phyloP scores from a whole-genome alignment of 2,888 invertebrate species.

The Tortrix viridana region DNA sequence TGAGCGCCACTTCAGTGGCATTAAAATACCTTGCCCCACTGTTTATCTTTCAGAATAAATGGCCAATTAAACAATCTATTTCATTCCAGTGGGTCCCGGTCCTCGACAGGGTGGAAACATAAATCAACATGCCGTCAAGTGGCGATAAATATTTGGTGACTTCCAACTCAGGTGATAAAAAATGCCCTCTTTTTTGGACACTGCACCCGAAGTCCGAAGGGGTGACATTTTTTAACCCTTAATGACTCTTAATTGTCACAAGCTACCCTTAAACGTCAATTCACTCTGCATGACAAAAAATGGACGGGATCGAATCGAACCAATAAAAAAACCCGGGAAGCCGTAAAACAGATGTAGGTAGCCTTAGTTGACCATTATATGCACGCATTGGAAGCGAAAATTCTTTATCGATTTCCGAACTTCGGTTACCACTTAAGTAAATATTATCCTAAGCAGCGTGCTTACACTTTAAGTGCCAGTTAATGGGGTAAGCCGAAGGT shows the following conservation, averaged over 20 bases:
- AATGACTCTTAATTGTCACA: constrained; percentile 78
- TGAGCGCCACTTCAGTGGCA: constrained; percentile 64
- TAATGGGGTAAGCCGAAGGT: constrained; percentile 78
- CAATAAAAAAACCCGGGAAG: constrained; percentile 54
- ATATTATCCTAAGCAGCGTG: constrained; percentile 71
- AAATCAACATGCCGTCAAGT: constrained; percentile 81
- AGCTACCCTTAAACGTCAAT: constrained; percentile 74
- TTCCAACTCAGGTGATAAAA: constrained; percentile 82
- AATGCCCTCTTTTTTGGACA: constrained; percentile 76
- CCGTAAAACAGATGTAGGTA: constrained; percentile 67
- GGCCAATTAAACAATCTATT: constrained; percentile 83
- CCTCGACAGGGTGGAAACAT: constrained; percentile 75
- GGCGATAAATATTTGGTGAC: constrained; percentile 83
- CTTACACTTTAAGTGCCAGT: constrained; percentile 69
- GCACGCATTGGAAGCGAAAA: constrained; percentile 64
- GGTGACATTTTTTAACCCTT: constrained; percentile 81
- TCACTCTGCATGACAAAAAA: constrained; percentile 72
- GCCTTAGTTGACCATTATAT: constrained; percentile 64
- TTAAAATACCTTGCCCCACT: constrained; percentile 61
- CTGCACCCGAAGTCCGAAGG: constrained; percentile 68
- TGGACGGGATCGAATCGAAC: constrained; percentile 63
- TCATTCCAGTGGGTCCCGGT: constrained; percentile 68
- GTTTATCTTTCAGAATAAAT: constrained; percentile 80
- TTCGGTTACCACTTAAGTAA: constrained; percentile 63
- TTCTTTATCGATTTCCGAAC: constrained; percentile 58